A percentile compares a stretch with the other conserved stretches of the same genome.
phyloP scores from a whole-genome alignment of 2,888 invertebrate species.

The Papilio protenor region DNA sequence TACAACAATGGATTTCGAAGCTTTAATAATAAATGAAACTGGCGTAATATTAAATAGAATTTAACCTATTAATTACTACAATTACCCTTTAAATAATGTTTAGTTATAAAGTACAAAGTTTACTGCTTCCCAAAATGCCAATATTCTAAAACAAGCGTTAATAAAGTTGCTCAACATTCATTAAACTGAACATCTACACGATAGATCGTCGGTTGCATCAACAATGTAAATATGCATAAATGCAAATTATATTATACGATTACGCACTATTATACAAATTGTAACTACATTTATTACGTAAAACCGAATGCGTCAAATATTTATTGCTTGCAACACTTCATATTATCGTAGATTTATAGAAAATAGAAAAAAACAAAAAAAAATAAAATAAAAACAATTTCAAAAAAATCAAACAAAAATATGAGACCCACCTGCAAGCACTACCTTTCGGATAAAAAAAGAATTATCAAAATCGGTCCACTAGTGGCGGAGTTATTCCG shows the following conservation, averaged over 20 bases:
- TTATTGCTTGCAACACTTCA: too few species aligned
- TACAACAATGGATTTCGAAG: too few species aligned
- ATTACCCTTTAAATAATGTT: not conserved
- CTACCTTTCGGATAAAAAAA: too few species aligned
- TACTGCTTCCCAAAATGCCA: slow-evolving; percentile 12
- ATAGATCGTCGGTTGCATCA: not conserved
- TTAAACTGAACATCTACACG: not conserved
- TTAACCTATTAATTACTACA: not conserved
- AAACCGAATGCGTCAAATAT: not conserved
- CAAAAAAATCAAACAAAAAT: too few species aligned
- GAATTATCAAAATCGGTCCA: too few species aligned
- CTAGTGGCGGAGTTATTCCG: too few species aligned
- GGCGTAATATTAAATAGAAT: not conserved
- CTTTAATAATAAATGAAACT: too few species aligned
- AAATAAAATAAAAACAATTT: too few species aligned
- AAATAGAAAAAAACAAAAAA: too few species aligned
- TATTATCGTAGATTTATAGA: too few species aligned
- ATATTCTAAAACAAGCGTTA: slow-evolving; percentile 2
- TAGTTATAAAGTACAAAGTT: not conserved
- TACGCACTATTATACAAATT: slow-evolving; percentile 8
- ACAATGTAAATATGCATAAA: slow-evolving; percentile 16
- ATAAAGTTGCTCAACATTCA: slow-evolving; percentile 20
- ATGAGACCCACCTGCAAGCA: too few species aligned
- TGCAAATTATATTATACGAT: slow-evolving; percentile 16
- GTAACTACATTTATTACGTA: not conserved